Base-by-base conservation (phyloP, 2,888 invertebrate species). In the Drosophila merina region DNA sequence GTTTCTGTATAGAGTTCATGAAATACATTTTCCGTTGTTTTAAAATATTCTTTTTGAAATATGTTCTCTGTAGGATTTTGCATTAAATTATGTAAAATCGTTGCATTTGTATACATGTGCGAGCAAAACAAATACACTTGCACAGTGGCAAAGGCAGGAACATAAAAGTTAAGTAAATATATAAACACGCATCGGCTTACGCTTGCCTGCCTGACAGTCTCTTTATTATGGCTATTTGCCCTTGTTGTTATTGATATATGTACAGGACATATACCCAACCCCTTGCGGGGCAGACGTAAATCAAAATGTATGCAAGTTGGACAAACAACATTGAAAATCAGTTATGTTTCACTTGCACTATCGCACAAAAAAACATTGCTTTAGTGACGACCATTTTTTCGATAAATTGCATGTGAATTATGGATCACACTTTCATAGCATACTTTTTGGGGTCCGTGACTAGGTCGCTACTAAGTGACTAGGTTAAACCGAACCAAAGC, bases 121-220 rank as follows among this genome's bases (percentile, higher is more conserved):
- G 40, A 4, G 12, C 25, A 59, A 81, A 86, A 76, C 88, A 88
- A 78, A 66, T 30, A 72, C 14, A 33, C 62, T 36, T 44, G 10
- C 44, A 50, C 40, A 30, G 42, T 36, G 50, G 56, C 25, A 70
- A 57, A 47, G 50, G 47, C 60, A 68, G 54, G 31, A 25, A 45
- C 57, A 64, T 76, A 64, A 84, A 87, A 82, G 88, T 84, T 84
- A 84, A 88, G 79, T 81, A 88, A 84, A 84, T 86, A 88, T 77
- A 88, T 81, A 84, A 88, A 86, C 74, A 83, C 44, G 62, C 74
- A 70, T 69, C 75, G 76, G 74, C 74, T 81, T 84, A 78, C 82
- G 79, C 74, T 54, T 76, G 73, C 81, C 84, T 72, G 80, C 33
- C 66, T 75, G 83, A 60, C 80, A 58, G 72, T 47, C 64, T 67